These are phyloP conservation scores for Aramus guarauna DNA, from an alignment of 2,113 vertebrate genomes.

Conservation along the genomic window DNA sequence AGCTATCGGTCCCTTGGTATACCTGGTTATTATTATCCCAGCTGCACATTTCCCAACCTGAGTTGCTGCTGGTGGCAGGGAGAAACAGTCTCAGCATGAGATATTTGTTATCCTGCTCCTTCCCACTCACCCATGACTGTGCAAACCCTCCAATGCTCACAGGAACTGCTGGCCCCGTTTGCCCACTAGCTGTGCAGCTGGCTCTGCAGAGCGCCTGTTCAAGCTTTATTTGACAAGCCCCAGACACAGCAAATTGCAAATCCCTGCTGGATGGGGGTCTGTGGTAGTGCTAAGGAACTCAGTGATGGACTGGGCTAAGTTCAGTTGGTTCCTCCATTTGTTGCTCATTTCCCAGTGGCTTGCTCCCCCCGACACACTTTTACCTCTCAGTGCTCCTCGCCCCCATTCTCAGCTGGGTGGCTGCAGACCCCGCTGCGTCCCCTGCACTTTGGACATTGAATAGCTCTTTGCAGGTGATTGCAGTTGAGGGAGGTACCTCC, in stretches of 20 bases:
- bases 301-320: neutral
- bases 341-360: neutral
- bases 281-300: neutral
- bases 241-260: neutral
- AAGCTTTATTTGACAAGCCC: neutral
- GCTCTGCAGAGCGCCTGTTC: neutral
- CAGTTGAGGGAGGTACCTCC: neutral
- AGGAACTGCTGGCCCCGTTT: rapidly evolving
- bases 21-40: neutral
- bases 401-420: neutral
- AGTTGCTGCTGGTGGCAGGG: neutral
- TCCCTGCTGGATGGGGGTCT: neutral
- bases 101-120: neutral
- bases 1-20: neutral
- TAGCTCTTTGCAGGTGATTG: neutral
- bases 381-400: rapidly evolving
- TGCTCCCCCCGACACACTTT: rapidly evolving
- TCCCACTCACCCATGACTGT: neutral
- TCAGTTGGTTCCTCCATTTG: neutral
- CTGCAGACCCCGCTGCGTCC: neutral
- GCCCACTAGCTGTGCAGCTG: neutral
- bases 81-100: neutral
- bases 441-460: rapidly evolving
- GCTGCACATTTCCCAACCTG: rapidly evolving
- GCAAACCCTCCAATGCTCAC: neutral